These are phyloP conservation scores for Colletes collaris DNA, from an alignment of 2,888 invertebrate genomes.

Conservation along the genomic window DNA sequence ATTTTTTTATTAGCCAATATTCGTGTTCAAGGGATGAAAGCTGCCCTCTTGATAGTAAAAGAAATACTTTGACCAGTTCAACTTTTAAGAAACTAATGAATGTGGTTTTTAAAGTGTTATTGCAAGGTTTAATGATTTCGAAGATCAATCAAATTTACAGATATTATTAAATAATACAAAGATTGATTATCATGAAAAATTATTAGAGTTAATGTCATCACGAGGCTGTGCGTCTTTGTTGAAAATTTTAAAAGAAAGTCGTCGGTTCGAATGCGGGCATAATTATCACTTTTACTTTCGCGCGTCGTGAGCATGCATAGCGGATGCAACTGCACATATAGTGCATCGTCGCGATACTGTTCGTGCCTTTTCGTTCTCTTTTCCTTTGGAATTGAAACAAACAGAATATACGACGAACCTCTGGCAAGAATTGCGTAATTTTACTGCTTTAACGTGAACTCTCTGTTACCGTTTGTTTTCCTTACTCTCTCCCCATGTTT, in stretches of 20 bases:
- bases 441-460: conserved; percentile 60
- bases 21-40: too few species aligned
- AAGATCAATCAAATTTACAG: too few species aligned
- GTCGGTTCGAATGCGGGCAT: conserved; percentile 4
- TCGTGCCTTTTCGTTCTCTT: conserved; percentile 21
- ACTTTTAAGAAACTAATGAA: too few species aligned
- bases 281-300: conserved; percentile 30
- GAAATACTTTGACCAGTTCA: too few species aligned
- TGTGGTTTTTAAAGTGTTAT: too few species aligned
- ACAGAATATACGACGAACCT: conserved; percentile 60
- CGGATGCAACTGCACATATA: background rate
- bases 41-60: too few species aligned
- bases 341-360: background rate
- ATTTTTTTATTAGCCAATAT: too few species aligned
- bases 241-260: conserved; percentile 14
- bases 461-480: conserved; percentile 18
- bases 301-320: background rate
- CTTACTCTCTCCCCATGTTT: background rate
- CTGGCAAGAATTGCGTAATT: conserved; percentile 62
- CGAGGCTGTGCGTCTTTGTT: background rate
- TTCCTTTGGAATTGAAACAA: conserved; percentile 61
- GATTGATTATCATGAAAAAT: too few species aligned
- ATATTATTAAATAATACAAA: too few species aligned
- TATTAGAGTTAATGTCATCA: background rate
- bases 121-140: too few species aligned